phyloP scores from a whole-genome alignment of 2,113 vertebrate genomes.

The Pao palembangensis region DNA sequence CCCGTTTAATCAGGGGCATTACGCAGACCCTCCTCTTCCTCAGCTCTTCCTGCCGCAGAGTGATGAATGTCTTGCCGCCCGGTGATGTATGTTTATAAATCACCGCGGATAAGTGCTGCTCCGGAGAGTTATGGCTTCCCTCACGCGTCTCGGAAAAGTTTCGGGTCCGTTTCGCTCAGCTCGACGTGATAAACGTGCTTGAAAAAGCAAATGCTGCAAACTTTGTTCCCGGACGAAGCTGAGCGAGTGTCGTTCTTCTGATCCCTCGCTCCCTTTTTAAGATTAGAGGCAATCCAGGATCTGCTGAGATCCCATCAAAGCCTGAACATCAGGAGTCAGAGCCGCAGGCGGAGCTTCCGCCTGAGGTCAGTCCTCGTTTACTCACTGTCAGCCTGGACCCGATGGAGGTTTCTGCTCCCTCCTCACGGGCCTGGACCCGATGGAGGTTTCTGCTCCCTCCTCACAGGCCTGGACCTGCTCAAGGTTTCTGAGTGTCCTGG shows the following conservation, averaged over 20 bases:
- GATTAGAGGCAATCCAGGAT: slow-evolving; percentile 15
- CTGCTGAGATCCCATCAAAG: no score
- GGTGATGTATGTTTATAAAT: slow-evolving; percentile 84
- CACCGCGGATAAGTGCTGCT: slow-evolving; percentile 75
- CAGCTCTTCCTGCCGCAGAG: slow-evolving; percentile 70
- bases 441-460: no score
- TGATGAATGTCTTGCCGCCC: slow-evolving; percentile 83
- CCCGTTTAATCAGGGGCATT: slow-evolving; percentile 74
- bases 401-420: no score
- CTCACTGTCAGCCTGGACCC: no score
- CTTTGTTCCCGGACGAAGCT: slow-evolving; percentile 20
- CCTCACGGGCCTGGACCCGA: no score
- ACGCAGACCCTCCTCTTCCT: slow-evolving; percentile 68
- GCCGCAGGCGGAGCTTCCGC: no score
- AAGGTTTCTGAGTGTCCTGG: no score
- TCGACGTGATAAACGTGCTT: slow-evolving; percentile 54
- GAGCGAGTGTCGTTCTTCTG: slow-evolving; percentile 19
- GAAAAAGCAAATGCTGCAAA: neutral
- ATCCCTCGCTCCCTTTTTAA: neutral
- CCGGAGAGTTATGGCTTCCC: slow-evolving; percentile 84
- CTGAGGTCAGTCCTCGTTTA: no score
- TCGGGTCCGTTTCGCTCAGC: slow-evolving; percentile 56
- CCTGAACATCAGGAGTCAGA: no score
- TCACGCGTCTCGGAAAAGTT: slow-evolving; percentile 68
- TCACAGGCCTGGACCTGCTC: no score